Percentiles rank a stretch among this genome's conserved stretches.
These are phyloP conservation scores for Athalia circularis DNA, from an alignment of 2,888 invertebrate genomes.

Conservation along the genomic window DNA sequence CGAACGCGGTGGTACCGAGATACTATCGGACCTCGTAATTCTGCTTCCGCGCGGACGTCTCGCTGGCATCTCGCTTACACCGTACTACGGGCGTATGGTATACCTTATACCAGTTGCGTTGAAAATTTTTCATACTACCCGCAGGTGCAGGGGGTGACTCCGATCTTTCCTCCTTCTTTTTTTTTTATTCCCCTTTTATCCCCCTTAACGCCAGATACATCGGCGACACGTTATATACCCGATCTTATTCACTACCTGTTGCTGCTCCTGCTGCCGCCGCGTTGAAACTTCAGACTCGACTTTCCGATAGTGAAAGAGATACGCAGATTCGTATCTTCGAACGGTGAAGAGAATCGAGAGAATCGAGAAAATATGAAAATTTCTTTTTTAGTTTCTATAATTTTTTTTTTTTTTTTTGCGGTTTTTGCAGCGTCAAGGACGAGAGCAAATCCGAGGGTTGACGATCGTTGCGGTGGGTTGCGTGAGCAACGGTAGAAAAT, in stretches of 20 bases:
- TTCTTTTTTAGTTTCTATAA: too few species aligned
- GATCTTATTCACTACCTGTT: background rate
- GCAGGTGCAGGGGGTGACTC: constrained; percentile 3
- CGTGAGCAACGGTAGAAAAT: constrained; percentile 58
- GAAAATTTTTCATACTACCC: constrained; percentile 30
- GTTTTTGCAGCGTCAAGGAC: background rate
- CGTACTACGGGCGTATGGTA: background rate
- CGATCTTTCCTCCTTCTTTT: too few species aligned
- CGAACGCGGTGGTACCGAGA: constrained; percentile 16
- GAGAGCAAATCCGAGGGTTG: background rate
- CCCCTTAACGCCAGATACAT: background rate
- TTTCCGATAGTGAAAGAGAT: too few species aligned
- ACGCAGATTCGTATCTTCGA: too few species aligned
- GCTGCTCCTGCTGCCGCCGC: background rate
- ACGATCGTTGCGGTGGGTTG: constrained; percentile 1
- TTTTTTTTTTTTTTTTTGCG: background rate
- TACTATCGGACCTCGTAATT: constrained; percentile 45
- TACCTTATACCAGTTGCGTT: background rate
- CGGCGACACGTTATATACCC: background rate
- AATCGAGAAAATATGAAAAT: too few species aligned
- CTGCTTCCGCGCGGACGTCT: constrained; percentile 45
- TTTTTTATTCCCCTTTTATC: too few species aligned
- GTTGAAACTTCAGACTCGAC: background rate
- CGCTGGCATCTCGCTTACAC: constrained; percentile 24
- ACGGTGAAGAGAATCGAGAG: too few species aligned